Conservation (phyloP, 2,113 vertebrate species). For the Solea solea region DNA sequence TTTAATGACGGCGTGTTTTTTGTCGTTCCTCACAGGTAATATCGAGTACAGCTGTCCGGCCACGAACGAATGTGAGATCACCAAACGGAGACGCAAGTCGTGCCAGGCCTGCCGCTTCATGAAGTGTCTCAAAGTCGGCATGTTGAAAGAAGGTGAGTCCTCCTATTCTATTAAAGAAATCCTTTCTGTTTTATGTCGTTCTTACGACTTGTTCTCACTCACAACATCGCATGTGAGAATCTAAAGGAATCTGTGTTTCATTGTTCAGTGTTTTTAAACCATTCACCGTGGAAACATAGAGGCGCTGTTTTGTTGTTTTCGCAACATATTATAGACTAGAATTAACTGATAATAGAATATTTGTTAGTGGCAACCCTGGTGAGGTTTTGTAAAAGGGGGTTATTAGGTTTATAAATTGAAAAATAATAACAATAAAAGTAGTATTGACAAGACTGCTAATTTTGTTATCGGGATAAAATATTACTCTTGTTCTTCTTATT, state of each 20-base stretch:
- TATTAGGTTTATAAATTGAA: neutral
- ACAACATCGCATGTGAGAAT: too few species aligned
- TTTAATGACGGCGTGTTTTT: conserved; percentile 5
- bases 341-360: neutral
- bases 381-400: neutral
- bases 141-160: conserved; percentile 97
- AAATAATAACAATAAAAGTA: neutral
- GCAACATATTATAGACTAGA: neutral
- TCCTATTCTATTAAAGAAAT: neutral
- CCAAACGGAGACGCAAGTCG: conserved; percentile 97
- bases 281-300: neutral
- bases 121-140: conserved; percentile 99
- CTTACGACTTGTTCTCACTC: neutral
- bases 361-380: too few species aligned
- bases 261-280: too few species aligned
- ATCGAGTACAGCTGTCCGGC: conserved; percentile 99
- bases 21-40: conserved; percentile 83
- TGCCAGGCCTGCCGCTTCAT: conserved; percentile 99
- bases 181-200: neutral
- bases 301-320: neutral
- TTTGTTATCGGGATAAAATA: neutral
- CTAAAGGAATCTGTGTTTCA: too few species aligned
- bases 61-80: conserved; percentile 98
- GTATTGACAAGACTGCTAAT: neutral
- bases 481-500: neutral